Conservation (phyloP, 2,113 vertebrate genomes). For the Psettodes erumei region DNA sequence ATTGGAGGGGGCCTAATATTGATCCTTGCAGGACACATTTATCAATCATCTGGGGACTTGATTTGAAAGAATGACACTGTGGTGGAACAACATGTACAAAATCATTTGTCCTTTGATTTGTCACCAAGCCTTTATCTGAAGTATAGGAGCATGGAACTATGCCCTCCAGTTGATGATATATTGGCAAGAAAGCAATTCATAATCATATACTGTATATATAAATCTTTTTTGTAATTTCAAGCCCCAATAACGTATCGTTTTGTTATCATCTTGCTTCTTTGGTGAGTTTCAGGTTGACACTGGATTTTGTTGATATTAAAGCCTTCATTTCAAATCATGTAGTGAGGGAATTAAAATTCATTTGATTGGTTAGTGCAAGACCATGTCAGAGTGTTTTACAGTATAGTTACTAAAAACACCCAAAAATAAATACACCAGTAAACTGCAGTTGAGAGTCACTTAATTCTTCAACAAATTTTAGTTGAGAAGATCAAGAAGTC, state of each 20-base stretch:
- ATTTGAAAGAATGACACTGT: neutral
- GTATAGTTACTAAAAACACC: neutral
- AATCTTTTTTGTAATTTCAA: neutral
- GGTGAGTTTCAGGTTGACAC: neutral
- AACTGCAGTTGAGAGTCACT: conserved; percentile 7
- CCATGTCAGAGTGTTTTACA: neutral
- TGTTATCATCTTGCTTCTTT: neutral
- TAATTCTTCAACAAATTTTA: conserved; percentile 14
- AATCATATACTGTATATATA: neutral
- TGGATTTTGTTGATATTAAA: neutral
- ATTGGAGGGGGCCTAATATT: too few relatives aligned
- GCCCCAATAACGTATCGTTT: neutral
- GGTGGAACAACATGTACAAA: too few relatives aligned
- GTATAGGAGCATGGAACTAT: neutral
- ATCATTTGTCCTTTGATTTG: neutral
- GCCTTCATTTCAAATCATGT: neutral
- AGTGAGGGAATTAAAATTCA: neutral
- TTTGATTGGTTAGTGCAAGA: neutral
- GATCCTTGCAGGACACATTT: too few relatives aligned
- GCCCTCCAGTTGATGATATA: neutral
- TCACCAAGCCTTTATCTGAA: neutral
- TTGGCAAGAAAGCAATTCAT: neutral
- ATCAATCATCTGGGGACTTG: too few relatives aligned
- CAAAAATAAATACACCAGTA: neutral
- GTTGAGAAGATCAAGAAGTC: neutral